A percentile compares a stretch with the other conserved stretches of the same genome.
phyloP scores from a whole-genome alignment of 2,113 vertebrate species.

The Daphoenositta chrysoptera region DNA sequence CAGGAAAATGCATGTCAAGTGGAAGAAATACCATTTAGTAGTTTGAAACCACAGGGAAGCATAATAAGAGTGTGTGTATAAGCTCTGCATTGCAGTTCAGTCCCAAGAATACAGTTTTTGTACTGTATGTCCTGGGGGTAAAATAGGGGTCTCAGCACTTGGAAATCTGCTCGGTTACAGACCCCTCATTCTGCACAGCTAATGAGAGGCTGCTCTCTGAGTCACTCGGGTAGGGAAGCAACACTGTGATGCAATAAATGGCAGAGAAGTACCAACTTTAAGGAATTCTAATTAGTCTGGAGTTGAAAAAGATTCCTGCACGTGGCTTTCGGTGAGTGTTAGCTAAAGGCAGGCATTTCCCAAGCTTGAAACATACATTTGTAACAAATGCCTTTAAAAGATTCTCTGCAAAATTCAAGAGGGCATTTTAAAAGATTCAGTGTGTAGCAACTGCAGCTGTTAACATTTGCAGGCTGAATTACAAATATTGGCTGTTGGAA shows the following conservation, averaged over 20 bases:
- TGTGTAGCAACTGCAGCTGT: not conserved
- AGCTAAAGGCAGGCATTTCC: not conserved
- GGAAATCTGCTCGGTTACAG: not conserved
- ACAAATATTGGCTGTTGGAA: not conserved
- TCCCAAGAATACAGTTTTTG: not conserved
- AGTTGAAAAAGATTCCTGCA: not conserved
- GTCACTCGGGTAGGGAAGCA: not conserved
- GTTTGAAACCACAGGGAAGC: not conserved
- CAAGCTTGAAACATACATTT: not conserved
- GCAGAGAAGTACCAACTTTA: not conserved
- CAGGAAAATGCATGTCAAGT: constrained; percentile 2
- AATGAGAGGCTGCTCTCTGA: not conserved
- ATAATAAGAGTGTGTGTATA: not conserved
- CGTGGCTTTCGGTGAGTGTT: not conserved
- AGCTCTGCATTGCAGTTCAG: not conserved
- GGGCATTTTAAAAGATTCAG: not conserved
- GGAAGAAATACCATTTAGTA: constrained; percentile 6
- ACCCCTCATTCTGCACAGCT: not conserved
- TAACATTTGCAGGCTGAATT: not conserved
- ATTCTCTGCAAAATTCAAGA: not conserved
- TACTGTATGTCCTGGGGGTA: not conserved
- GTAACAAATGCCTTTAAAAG: not conserved
- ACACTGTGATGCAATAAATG: not conserved
- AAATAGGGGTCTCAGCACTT: not conserved
- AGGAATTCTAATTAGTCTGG: not conserved